Evolutionary conservation across 1,140 invertebrate genomes (phyloP).

Genomic region (Mizuhopecten yessoensis): DNA sequence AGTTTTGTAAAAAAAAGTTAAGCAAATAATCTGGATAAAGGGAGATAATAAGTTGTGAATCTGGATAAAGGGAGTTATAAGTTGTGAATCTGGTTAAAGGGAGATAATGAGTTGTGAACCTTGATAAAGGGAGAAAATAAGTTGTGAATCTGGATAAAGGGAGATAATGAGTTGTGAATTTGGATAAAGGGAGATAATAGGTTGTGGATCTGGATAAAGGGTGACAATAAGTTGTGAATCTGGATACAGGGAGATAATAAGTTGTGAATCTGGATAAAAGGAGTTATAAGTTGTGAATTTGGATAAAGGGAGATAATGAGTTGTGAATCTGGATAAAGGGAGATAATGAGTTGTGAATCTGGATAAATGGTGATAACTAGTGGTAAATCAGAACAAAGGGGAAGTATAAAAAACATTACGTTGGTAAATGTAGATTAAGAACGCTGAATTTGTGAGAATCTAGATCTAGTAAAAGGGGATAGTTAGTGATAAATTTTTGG

Average conservation of each 20-base stretch:
- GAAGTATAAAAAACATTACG: too few species aligned
- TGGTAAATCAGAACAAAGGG: too few species aligned
- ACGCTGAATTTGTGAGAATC: too few species aligned
- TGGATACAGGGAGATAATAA: not conserved
- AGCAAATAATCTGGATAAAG: not conserved
- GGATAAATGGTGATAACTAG: not conserved
- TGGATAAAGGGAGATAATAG: not conserved
- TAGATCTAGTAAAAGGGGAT: too few species aligned
- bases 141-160: not conserved
- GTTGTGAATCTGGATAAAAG: not conserved
- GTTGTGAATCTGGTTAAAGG: not conserved
- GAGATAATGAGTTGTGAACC: not conserved
- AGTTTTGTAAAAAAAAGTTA: too few species aligned
- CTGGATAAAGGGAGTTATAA: not conserved
- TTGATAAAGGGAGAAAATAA: not conserved
- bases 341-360: too few species aligned
- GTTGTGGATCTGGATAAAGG: too few species aligned
- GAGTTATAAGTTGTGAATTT: not conserved
- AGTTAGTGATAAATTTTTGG: too few species aligned
- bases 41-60: not conserved
- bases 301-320: too few species aligned
- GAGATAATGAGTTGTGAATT: not conserved
- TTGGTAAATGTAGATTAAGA: too few species aligned
- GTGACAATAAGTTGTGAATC: not conserved
- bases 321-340: too few species aligned